These are phyloP conservation scores for Lysandra coridon DNA, from an alignment of 2,888 invertebrate species.

Conservation along the genomic window DNA sequence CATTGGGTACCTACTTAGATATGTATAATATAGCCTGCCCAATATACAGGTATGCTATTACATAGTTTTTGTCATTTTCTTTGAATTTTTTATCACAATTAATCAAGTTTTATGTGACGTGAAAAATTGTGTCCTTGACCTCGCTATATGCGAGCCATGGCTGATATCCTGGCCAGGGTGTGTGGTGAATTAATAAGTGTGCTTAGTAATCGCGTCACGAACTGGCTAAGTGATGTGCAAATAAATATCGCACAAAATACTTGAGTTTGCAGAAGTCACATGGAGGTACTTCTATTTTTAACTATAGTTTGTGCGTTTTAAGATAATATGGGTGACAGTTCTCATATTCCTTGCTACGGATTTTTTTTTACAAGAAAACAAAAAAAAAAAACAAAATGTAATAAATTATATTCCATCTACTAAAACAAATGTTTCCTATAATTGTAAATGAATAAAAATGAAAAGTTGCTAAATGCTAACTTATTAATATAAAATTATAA, in stretches of 20 bases:
- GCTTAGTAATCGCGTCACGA: conserved; percentile 6
- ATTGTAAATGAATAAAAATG: too few species aligned
- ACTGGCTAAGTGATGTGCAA: not conserved
- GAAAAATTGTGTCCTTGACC: conserved; percentile 1
- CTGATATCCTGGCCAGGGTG: not conserved
- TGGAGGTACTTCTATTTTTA: not conserved
- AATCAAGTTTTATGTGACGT: not conserved
- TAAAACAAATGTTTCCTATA: too few species aligned
- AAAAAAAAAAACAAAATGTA: too few species aligned
- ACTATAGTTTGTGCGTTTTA: too few species aligned
- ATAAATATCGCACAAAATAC: not conserved
- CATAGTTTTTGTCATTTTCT: not conserved
- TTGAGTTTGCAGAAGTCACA: not conserved
- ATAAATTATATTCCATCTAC: too few species aligned
- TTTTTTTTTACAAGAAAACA: too few species aligned
- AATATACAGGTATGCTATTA: not conserved
- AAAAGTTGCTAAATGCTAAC: too few species aligned
- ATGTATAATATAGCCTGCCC: too few species aligned
- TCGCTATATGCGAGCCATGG: conserved; percentile 4
- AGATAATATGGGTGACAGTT: too few species aligned
- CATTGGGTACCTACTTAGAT: too few species aligned
- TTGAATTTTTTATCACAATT: not conserved
- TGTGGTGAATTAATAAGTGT: conserved; percentile 16
- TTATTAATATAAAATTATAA: too few species aligned
- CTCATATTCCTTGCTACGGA: too few species aligned